Evolutionary conservation across 92 coral and sea anemone species (phyloP).

Genomic region (Epizoanthus rinbou): DNA sequence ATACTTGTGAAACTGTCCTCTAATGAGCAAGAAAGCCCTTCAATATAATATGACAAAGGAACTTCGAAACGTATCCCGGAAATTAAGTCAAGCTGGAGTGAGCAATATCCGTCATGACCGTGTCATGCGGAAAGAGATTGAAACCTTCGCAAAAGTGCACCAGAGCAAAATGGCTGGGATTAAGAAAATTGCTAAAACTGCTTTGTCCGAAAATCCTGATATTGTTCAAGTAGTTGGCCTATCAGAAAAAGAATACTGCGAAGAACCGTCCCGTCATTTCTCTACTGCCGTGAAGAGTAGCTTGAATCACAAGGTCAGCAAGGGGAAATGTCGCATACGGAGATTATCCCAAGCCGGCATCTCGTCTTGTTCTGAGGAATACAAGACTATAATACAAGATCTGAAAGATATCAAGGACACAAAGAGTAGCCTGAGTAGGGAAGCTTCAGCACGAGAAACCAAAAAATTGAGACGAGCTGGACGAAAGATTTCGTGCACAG

Average conservation of each 20-base stretch:
- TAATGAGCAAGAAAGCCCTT: slow-evolving; percentile 14
- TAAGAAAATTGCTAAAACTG: not conserved
- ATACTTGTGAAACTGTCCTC: slow-evolving; percentile 9
- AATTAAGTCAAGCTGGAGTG: slow-evolving; percentile 17
- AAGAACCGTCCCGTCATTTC: not conserved
- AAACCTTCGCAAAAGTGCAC: not conserved
- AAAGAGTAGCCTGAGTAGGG: not conserved
- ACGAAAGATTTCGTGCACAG: slow-evolving; percentile 36
- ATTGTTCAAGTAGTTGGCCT: not conserved
- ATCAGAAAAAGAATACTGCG: not conserved
- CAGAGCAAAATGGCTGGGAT: slow-evolving; percentile 7
- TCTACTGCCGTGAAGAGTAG: not conserved
- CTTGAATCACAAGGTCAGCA: not conserved
- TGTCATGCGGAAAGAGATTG: not conserved
- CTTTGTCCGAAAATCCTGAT: not conserved
- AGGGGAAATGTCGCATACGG: slow-evolving; percentile 15
- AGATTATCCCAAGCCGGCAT: slow-evolving; percentile 43
- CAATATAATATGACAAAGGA: slow-evolving; percentile 17
- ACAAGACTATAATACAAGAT: slow-evolving; percentile 34
- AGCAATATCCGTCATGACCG: slow-evolving; percentile 18
- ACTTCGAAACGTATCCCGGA: slow-evolving; percentile 11
- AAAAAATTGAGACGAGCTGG: not conserved
- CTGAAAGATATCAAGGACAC: slow-evolving; percentile 21
- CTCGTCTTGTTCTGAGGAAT: slow-evolving; percentile 54
- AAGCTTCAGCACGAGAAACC: not conserved